A percentile compares a stretch with the other conserved stretches of the same genome.
Evolutionary conservation across 2,113 vertebrate genomes (phyloP).

Genomic region (Tragelaphus scriptus): DNA sequence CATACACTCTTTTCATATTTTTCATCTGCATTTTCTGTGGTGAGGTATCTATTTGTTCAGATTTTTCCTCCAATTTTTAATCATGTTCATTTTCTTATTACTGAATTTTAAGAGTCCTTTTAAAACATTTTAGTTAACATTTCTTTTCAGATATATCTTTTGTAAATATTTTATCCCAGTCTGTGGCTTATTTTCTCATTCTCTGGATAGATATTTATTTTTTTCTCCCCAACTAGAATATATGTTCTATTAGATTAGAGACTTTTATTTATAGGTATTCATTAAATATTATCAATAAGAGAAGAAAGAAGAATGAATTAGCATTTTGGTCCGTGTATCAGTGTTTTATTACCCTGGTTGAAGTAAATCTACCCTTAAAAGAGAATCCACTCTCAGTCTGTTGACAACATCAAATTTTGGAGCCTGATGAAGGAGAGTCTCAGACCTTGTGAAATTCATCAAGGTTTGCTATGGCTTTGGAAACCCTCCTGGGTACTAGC

Average conservation of each 20-base stretch:
- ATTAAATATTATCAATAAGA: neutral
- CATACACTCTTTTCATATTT: neutral
- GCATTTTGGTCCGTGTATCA: neutral
- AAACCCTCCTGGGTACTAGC: neutral
- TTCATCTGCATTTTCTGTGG: neutral
- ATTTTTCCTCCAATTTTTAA: neutral
- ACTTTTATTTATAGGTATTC: neutral
- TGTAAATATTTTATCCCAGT: neutral
- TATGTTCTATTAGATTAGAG: neutral
- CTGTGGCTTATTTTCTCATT: neutral
- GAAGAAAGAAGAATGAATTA: neutral
- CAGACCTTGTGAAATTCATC: neutral
- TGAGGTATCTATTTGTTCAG: neutral
- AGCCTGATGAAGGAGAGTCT: neutral
- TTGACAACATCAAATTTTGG: neutral
- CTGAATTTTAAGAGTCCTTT: neutral
- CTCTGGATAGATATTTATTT: neutral
- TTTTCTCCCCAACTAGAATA: neutral
- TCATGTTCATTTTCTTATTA: neutral
- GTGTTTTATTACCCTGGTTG: neutral
- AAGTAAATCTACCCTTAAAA: neutral
- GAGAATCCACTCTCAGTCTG: neutral
- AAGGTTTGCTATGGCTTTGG: neutral
- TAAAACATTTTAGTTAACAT: neutral
- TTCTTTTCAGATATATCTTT: neutral